A percentile compares a stretch with the other conserved stretches of the same genome.
Conservation (phyloP, 1,140 invertebrate genomes). For the Antheraea mylitta region DNA sequence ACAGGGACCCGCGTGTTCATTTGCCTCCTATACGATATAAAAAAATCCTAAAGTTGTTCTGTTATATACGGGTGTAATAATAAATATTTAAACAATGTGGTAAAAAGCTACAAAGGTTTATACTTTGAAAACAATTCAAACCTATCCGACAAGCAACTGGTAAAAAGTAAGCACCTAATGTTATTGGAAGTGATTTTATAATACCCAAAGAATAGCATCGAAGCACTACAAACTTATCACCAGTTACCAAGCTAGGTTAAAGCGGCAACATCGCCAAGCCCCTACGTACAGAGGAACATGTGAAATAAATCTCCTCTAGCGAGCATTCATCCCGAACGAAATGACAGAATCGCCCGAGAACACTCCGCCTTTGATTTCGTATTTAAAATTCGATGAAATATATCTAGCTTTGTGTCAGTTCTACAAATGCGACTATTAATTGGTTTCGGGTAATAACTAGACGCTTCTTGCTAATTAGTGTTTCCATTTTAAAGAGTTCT, state of each 20-base stretch:
- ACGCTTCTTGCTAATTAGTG: no score
- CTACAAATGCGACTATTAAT: not conserved
- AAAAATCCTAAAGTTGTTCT: no score
- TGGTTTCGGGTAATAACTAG: not conserved
- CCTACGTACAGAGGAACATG: slow-evolving; percentile 15
- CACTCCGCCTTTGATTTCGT: slow-evolving; percentile 28
- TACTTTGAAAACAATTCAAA: no score
- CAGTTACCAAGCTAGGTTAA: not conserved
- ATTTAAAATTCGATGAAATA: slow-evolving; percentile 18
- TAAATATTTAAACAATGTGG: no score
- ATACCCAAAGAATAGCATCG: not conserved
- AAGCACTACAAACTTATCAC: slow-evolving; percentile 9
- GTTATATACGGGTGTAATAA: no score
- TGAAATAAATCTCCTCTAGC: slow-evolving; percentile 36
- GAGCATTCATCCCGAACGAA: slow-evolving; percentile 29
- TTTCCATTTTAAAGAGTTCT: no score
- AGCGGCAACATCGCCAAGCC: not conserved
- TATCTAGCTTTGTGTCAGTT: not conserved
- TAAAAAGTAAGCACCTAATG: not conserved
- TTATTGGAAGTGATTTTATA: not conserved
- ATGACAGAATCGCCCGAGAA: slow-evolving; percentile 32
- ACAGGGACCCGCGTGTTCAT: no score
- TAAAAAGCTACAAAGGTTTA: no score
- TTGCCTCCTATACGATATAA: no score
- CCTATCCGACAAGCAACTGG: no score